phyloP scores from a whole-genome alignment of 2,888 invertebrate genomes.

The Orchesella flavescens region DNA sequence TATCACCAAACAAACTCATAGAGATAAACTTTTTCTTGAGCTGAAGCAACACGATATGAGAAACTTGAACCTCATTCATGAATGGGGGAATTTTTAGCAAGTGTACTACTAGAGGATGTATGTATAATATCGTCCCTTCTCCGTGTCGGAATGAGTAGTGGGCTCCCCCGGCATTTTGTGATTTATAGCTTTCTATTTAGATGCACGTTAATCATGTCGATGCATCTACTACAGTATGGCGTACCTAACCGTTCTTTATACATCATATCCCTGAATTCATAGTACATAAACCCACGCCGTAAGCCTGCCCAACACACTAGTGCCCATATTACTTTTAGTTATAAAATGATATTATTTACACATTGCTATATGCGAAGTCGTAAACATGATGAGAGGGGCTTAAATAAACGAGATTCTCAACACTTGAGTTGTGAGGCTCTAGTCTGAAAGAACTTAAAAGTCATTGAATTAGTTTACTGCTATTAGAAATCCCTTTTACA shows the following conservation, averaged over 20 bases:
- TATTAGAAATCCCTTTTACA: neutral
- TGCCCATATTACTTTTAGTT: constrained; percentile 4
- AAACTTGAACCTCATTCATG: neutral
- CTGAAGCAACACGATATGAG: constrained; percentile 28
- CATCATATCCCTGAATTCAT: neutral
- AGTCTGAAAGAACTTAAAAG: constrained; percentile 25
- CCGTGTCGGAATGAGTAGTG: constrained; percentile 25
- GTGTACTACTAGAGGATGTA: neutral
- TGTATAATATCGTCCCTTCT: neutral
- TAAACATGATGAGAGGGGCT: constrained; percentile 6
- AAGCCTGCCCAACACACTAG: neutral
- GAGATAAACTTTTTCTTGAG: neutral
- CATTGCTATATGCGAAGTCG: neutral
- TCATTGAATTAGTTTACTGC: constrained; percentile 26
- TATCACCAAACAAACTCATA: neutral
- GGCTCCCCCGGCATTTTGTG: constrained; percentile 31
- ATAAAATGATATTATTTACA: constrained; percentile 21
- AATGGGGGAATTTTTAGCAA: neutral
- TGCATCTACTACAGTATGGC: constrained; percentile 14
- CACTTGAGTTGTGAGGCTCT: constrained; percentile 23
- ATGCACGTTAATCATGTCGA: constrained; percentile 67
- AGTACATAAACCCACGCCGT: no score
- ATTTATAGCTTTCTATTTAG: constrained; percentile 68
- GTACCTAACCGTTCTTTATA: constrained; percentile 5
- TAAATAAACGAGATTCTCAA: constrained; percentile 47